Percentiles rank a stretch among this genome's conserved stretches.
phyloP scores from a whole-genome alignment of 92 coral and sea anemone species.

The Chrysogorgia sp. region DNA sequence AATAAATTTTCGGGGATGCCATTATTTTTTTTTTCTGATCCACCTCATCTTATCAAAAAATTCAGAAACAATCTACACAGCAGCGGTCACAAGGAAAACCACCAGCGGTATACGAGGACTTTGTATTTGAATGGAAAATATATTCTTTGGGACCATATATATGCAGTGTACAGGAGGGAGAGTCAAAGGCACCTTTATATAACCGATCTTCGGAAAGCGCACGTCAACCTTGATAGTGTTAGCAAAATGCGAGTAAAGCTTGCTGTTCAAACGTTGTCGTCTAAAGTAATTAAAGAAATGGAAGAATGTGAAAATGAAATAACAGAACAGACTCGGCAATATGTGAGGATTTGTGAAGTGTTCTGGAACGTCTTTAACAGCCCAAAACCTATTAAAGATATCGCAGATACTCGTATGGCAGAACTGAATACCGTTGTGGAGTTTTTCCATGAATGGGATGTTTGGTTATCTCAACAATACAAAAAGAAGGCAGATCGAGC shows the following conservation, averaged over 20 bases:
- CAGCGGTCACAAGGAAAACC: conserved; percentile 42
- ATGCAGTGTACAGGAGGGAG: conserved; percentile 19
- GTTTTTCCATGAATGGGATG: conserved; percentile 39
- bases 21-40: conserved; percentile 39
- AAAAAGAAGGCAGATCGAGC: conserved; percentile 19
- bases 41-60: conserved; percentile 42
- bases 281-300: conserved; percentile 43
- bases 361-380: conserved; percentile 22
- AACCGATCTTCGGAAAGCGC: conserved; percentile 37
- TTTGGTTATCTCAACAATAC: not conserved
- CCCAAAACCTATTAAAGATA: conserved; percentile 5
- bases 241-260: conserved; percentile 48
- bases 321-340: conserved; percentile 44
- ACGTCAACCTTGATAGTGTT: conserved; percentile 36
- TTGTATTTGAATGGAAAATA: conserved; percentile 17
- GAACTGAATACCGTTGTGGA: conserved; percentile 2
- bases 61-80: conserved; percentile 17
- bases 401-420: conserved; percentile 9
- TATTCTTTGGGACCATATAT: conserved; percentile 45
- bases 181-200: conserved; percentile 36
- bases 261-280: conserved; percentile 40
- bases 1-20: conserved; percentile 33
- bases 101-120: conserved; percentile 24
- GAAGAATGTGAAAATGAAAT: conserved; percentile 45
- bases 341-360: conserved; percentile 27